Evolutionary conservation across 2,888 invertebrate species (phyloP).

Genomic region (Drosophila anomalata): DNA sequence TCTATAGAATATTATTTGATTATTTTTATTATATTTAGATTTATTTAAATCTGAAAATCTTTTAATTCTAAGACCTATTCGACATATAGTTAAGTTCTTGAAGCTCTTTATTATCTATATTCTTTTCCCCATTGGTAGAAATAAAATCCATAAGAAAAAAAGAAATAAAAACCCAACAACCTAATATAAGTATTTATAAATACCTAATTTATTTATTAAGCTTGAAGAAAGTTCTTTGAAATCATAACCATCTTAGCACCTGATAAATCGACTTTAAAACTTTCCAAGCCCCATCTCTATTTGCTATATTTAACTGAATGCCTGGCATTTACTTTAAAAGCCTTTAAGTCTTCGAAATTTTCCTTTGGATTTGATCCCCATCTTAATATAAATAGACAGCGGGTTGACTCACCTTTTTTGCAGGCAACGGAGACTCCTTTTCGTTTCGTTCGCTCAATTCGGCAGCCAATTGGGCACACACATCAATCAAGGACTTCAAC

Average conservation of each 20-base stretch:
- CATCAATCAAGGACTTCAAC: constrained; percentile 47
- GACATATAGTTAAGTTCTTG: too few relatives aligned
- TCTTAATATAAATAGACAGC: constrained; percentile 29
- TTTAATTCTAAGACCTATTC: too few relatives aligned
- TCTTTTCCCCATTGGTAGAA: too few relatives aligned
- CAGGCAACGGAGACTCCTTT: constrained; percentile 30
- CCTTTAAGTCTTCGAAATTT: constrained; percentile 3
- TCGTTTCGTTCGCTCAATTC: constrained; percentile 35
- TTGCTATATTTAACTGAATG: background rate
- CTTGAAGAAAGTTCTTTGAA: background rate
- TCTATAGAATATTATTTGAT: background rate
- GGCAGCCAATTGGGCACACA: constrained; percentile 39
- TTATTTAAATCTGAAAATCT: too few relatives aligned
- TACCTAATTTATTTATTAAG: background rate
- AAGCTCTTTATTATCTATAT: too few relatives aligned
- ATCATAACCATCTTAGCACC: background rate
- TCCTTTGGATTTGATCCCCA: constrained; percentile 3
- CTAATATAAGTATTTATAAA: background rate
- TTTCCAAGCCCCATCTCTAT: background rate
- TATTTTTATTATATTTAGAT: background rate
- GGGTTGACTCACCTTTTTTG: constrained; percentile 38
- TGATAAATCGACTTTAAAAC: background rate
- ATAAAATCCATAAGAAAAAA: too few relatives aligned
- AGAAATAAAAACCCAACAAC: background rate
- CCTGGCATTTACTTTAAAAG: background rate